Evolutionary conservation across 2,888 invertebrate genomes (phyloP), one percentile per base, ranked within the genome.

Genomic region (Pristionchus fissidentatus): DNA sequence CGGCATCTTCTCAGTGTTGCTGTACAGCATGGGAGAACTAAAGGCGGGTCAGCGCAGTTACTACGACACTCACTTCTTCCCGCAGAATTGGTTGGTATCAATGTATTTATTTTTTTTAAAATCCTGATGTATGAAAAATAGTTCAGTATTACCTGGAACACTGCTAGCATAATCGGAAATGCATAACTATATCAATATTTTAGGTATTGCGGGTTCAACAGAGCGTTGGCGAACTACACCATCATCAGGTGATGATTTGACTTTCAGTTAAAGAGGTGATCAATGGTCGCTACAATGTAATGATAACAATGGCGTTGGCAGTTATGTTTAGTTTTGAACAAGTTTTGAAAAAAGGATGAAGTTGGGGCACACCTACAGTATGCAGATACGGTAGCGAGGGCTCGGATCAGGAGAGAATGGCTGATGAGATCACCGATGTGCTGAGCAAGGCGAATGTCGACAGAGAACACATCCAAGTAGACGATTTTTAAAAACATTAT

Each of bases 201-300:
- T 38, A 79, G 79, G 79, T 57, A 79, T 38, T 79, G 79, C 57
- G 79, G 79, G 19, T 79, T 79, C 79, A 57, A 38, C 57, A 55
- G 57, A n/a, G 55, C 57, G n/a, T 29, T 79, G 7, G 35, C 55
- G 15, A 79, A 79, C 8, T 79, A 79, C 43, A 79, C 79, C 22
- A 15, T 57, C 1, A 79, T 79, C 29, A 55, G 57, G 55, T 57
- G 57, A 8, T 2, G 19, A 26, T 3, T 29, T 60, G 29, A n/a
- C 8, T 8, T 60, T n/a, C 10, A 49, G 49, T 49, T 10, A 49
- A 49, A 10, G 49, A 49, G 13, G n/a, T n/a, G n/a, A n/a, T n/a
- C n/a, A n/a, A n/a, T n/a, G n/a, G n/a, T n/a, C n/a, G n/a, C n/a
- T n/a, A n/a, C n/a, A n/a, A n/a, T n/a, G n/a, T n/a, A n/a, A n/a